Evolutionary conservation across 2,888 invertebrate species (phyloP), one percentile per base, ranked within the genome.

Genomic region (Ametastegia equiseti): DNA sequence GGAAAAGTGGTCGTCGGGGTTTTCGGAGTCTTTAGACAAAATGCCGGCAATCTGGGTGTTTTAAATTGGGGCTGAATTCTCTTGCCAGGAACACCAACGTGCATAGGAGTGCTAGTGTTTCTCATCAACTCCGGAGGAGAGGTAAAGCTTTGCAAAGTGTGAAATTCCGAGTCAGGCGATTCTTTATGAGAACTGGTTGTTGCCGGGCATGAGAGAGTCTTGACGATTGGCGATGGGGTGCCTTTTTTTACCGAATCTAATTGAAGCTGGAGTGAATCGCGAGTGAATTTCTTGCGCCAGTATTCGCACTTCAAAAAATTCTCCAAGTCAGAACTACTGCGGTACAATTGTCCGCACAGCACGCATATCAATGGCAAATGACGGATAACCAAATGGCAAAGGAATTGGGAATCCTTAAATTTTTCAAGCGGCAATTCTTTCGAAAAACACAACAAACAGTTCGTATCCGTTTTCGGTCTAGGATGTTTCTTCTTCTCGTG

Each of bases 31-130:
- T 88, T 90, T 1, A 88, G 73, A 0, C 81, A 82, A 60, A 87
- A 86, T 81, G 84, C 83, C 15, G 88, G 86, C 11, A 81, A 83
- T 39, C 65, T 85, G 0, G 86, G 85, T 0, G 84, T 85, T 50
- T 87, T 87, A 13, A 85, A 86, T 4, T 85, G 82, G 0, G 85
- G 82, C 23, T 77, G 83, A 0, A 36, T 23, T 27, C 85, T 86
- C 6, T 83, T 69, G 1, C 81, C 80, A 2, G 57, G 33, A 42
- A 60, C 33, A 3, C 85, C 82, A 5, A 84, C 80, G 73, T 87
- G 87, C 87, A 90, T 87, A 0, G 90, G 90, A 0, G 90, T 90
- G 71, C 90, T 90, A 6, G 90, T 90, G 33, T 86, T 86, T 42
- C 90, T 84, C n/a, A 86, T 83, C 4, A 90, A 84, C 77, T 87